A percentile compares a stretch with the other conserved stretches of the same genome.
Evolutionary conservation across 2,797 vertebrate genomes (phyloP).

Genomic region (Lacerta viridis): DNA sequence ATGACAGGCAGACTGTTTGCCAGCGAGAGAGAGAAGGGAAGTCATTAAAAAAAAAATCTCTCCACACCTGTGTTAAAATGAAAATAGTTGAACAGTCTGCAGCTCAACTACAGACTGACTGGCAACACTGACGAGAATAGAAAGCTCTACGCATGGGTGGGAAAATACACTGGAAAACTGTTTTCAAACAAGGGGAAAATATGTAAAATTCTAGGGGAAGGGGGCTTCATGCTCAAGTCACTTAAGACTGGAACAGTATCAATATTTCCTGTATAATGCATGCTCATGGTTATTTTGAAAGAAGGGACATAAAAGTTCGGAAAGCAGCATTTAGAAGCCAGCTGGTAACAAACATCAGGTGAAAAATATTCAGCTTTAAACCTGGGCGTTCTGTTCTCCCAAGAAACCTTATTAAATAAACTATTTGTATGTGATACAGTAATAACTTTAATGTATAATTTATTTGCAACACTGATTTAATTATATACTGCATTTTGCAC

Average conservation of each 20-base stretch:
- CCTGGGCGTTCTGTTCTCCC: no score
- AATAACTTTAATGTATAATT: background rate
- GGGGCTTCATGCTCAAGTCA: constrained; percentile 54
- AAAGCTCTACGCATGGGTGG: constrained; percentile 39
- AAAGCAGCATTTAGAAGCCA: constrained; percentile 32
- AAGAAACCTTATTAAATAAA: background rate
- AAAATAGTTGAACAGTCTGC: constrained; percentile 9
- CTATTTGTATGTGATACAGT: background rate
- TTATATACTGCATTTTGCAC: background rate
- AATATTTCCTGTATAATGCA: constrained; percentile 60
- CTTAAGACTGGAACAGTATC: constrained; percentile 65
- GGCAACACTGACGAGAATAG: constrained; percentile 57
- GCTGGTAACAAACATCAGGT: constrained; percentile 58
- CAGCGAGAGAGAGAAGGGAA: constrained; percentile 17
- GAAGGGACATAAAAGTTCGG: background rate
- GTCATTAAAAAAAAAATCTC: constrained; percentile 52
- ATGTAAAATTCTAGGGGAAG: constrained; percentile 30
- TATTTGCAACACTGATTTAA: background rate
- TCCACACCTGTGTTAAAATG: constrained; percentile 65
- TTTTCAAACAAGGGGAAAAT: constrained; percentile 39
- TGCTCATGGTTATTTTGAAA: constrained; percentile 32
- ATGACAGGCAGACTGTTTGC: constrained; percentile 40
- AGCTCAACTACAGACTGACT: constrained; percentile 49
- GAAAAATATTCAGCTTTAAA: constrained; percentile 42
- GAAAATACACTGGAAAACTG: constrained; percentile 66